Evolutionary conservation across 2,797 vertebrate genomes (phyloP).

Genomic region (Mormyrus proboscirostris): DNA sequence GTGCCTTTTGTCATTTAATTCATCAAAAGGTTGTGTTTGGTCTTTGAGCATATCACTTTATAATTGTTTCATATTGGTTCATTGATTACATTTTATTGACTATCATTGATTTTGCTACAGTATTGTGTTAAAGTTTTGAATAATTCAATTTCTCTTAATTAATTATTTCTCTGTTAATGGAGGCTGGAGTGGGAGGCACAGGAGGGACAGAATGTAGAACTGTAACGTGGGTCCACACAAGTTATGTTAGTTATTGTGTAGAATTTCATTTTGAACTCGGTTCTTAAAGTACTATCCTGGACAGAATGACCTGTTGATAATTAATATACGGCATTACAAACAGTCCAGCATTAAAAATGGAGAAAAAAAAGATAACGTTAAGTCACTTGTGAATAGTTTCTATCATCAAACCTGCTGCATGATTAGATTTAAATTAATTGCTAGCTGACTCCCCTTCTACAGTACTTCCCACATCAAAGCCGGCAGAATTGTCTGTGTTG

Average conservation of each 20-base stretch:
- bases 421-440: conserved; percentile 3
- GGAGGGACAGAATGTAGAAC: neutral
- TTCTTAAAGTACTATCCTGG: neutral
- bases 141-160: neutral
- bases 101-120: neutral
- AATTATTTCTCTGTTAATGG: neutral
- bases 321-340: neutral
- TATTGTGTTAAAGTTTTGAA: neutral
- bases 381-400: neutral
- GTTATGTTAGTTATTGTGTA: neutral
- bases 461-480: neutral
- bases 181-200: neutral
- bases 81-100: neutral
- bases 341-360: neutral
- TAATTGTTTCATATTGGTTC: neutral
- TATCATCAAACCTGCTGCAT: neutral
- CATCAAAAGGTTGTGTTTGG: neutral
- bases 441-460: neutral
- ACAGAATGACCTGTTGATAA: neutral
- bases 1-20: neutral
- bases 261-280: neutral
- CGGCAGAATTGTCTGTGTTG: neutral
- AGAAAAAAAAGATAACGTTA: neutral
- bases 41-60: neutral
- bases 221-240: neutral